A percentile compares a stretch with the other conserved stretches of the same genome.
phyloP scores from a whole-genome alignment of 2,113 vertebrate genomes.

The Ammospiza nelsoni region DNA sequence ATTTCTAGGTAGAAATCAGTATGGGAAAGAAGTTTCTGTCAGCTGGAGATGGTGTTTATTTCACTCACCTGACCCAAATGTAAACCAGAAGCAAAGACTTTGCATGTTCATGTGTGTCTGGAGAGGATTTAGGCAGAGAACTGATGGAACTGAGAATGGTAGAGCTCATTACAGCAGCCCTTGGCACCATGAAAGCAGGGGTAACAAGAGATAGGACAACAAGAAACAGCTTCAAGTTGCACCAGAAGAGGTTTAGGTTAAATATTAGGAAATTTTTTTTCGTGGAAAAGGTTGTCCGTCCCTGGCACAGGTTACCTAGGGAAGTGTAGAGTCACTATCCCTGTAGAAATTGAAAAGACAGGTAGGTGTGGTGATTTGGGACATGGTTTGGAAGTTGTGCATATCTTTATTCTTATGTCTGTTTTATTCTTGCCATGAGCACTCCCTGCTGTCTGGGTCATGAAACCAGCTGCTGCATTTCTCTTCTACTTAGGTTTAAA shows the following conservation, averaged over 20 bases:
- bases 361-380: background rate
- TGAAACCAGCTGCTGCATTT: background rate
- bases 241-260: background rate
- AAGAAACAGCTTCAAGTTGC: background rate
- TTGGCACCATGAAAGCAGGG: background rate
- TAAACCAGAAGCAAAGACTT: background rate
- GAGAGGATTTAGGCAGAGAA: background rate
- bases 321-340: background rate
- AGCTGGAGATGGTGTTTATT: background rate
- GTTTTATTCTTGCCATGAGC: background rate
- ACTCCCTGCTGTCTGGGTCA: conserved; percentile 24
- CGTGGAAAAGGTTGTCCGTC: background rate
- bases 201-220: background rate
- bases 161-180: background rate
- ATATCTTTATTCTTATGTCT: background rate
- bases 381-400: background rate
- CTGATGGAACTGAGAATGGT: background rate
- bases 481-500: background rate
- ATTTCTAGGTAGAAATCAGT: background rate
- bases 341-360: background rate
- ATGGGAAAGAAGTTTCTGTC: background rate
- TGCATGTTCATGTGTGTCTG: background rate
- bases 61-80: background rate
- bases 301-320: background rate
- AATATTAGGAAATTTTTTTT: background rate